Evolutionary conservation across 2,888 invertebrate genomes (phyloP), one percentile per base, ranked within the genome.

Genomic region (Leucophenga maculata): DNA sequence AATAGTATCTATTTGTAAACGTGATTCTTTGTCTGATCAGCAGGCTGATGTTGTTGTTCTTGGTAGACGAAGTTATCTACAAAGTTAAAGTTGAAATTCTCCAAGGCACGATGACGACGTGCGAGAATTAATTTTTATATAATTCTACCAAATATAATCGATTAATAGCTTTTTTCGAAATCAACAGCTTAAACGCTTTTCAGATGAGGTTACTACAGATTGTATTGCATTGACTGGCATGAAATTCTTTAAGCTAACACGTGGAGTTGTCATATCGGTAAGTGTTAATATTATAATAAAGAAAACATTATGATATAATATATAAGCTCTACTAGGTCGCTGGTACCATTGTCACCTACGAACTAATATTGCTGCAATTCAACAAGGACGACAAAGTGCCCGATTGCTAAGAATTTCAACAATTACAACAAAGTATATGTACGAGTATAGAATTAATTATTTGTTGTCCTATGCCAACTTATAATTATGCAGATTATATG

Each of bases 261-360:
- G 88, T 9, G 80, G 82, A 13, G 79, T 88, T 65, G 85, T 88
- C 6, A 76, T 88, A 44, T 83, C 85, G 77, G 88, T 88, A 72
- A 4, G 55, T 32, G 11, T 1, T 16, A 8, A 18, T 8, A n/a
- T n/a, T n/a, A n/a, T n/a, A n/a, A n/a, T n/a, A n/a, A n/a, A n/a
- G n/a, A n/a, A n/a, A n/a, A n/a, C n/a, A n/a, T n/a, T n/a, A n/a
- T n/a, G n/a, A n/a, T n/a, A n/a, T n/a, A n/a, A 44, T 50, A 14
- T 54, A 31, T 71, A 6, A 55, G n/a, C n/a, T 57, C n/a, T 65
- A 68, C 50, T 76, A 91, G 91, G 90, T 91, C 65, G 91, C 90
- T 50, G 91, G 91, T 46, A 91, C 91, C 2, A 91, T 91, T 67
- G 90, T 91, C 8, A 91, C 91, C 6, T 91, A 91, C 75, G 91